Evolutionary conservation across 2,113 vertebrate genomes (phyloP).

Genomic region (Pseudorhombus dupliciocellatus): DNA sequence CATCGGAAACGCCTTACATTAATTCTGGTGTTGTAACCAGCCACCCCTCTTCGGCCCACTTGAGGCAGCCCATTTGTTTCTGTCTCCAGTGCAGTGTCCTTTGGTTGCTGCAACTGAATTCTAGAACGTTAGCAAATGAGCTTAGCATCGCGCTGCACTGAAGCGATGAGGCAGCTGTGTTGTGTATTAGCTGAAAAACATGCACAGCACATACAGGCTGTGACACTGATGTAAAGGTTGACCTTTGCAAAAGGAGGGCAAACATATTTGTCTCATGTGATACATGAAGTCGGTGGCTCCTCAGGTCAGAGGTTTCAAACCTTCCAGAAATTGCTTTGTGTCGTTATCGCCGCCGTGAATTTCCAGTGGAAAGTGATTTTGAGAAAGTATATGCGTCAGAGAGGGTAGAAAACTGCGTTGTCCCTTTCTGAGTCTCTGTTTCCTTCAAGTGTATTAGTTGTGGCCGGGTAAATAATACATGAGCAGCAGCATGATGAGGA

Average conservation of each 20-base stretch:
- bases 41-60: slow-evolving; percentile 48
- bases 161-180: slow-evolving; percentile 18
- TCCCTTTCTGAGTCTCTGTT: slow-evolving; percentile 41
- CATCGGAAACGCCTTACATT: slow-evolving; percentile 26
- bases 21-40: slow-evolving; percentile 40
- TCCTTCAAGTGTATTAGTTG: slow-evolving; percentile 61
- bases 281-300: slow-evolving; percentile 16
- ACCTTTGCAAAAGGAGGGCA: slow-evolving; percentile 65
- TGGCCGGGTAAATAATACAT: slow-evolving; percentile 69
- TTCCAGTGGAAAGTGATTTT: not conserved
- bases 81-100: slow-evolving; percentile 47
- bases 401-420: slow-evolving; percentile 29
- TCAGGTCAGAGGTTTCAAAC: slow-evolving; percentile 38
- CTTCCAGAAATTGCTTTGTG: slow-evolving; percentile 15
- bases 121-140: slow-evolving; percentile 58
- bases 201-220: slow-evolving; percentile 32
- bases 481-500: slow-evolving; percentile 68
- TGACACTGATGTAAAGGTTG: slow-evolving; percentile 69
- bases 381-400: not conserved
- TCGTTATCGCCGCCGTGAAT: slow-evolving; percentile 14
- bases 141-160: slow-evolving; percentile 21
- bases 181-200: slow-evolving; percentile 6
- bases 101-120: slow-evolving; percentile 54
- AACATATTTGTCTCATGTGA: slow-evolving; percentile 36
- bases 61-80: slow-evolving; percentile 51